Percentiles rank a stretch among this genome's conserved stretches.
Evolutionary conservation across 2,888 invertebrate species (phyloP).

Genomic region (Dusona sp.): DNA sequence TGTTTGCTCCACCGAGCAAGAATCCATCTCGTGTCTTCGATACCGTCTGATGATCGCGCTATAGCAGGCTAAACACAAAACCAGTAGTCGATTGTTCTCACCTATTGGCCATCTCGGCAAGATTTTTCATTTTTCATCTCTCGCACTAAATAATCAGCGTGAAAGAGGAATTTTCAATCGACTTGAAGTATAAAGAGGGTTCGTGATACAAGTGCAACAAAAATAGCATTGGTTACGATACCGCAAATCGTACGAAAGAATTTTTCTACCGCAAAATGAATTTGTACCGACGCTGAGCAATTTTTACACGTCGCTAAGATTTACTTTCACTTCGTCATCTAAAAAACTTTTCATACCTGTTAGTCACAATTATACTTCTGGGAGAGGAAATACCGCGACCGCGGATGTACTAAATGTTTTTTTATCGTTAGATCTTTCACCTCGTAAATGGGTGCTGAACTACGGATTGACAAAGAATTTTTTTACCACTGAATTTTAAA

Average conservation of each 20-base stretch:
- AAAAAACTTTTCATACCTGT: background rate
- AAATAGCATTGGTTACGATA: background rate
- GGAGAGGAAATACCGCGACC: background rate
- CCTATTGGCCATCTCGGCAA: conserved; percentile 28
- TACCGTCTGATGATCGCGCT: conserved; percentile 35
- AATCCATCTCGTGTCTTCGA: conserved; percentile 47
- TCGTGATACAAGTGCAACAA: background rate
- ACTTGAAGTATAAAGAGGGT: background rate
- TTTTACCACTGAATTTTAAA: background rate
- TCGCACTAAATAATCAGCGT: conserved; percentile 22
- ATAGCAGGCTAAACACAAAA: conserved; percentile 11
- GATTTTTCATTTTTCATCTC: conserved; percentile 39
- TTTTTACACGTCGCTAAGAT: background rate
- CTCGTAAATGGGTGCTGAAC: background rate
- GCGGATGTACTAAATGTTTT: conserved; percentile 1
- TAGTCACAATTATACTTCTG: background rate
- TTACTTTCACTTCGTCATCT: background rate
- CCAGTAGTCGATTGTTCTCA: conserved; percentile 39
- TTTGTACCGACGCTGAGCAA: background rate
- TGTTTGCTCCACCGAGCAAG: conserved; percentile 42
- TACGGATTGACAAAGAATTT: background rate
- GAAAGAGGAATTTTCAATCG: background rate
- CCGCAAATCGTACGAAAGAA: background rate
- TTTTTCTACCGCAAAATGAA: background rate
- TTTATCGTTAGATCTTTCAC: background rate